These are phyloP conservation scores for Oriolus oriolus DNA, from an alignment of 2,113 vertebrate species.

Conservation along the genomic window DNA sequence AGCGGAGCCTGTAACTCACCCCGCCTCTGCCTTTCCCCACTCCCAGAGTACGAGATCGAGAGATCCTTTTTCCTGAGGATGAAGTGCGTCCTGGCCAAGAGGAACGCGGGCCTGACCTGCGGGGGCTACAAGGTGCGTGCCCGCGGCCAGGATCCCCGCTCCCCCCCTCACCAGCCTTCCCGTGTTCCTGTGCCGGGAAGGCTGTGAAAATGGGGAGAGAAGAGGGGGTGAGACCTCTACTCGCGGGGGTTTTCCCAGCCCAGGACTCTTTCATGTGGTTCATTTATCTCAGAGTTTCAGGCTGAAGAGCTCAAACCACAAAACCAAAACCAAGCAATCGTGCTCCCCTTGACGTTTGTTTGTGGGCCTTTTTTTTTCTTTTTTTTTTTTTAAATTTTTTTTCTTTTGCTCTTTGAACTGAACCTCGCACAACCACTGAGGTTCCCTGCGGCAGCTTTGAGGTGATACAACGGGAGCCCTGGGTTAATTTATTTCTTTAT, in stretches of 20 bases:
- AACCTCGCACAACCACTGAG: not conserved
- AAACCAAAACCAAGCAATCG: not conserved
- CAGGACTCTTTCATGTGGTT: not conserved
- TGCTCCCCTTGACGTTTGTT: not conserved
- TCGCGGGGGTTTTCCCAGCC: not conserved
- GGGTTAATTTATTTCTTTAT: not conserved
- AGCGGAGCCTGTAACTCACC: not conserved
- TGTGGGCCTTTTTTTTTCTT: too few species aligned
- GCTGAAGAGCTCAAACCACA: not conserved
- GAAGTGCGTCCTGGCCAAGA: conserved; percentile 96
- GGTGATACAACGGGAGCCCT: not conserved
- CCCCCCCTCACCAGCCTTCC: fast-evolving
- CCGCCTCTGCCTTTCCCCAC: not conserved
- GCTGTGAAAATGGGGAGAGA: not conserved
- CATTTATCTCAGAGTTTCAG: not conserved
- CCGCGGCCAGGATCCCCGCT: not conserved
- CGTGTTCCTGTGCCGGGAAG: not conserved
- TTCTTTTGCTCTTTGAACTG: not conserved
- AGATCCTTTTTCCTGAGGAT: conserved; percentile 96
- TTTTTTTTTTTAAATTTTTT: not conserved
- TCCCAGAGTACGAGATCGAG: conserved; percentile 93
- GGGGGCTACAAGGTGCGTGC: conserved; percentile 93
- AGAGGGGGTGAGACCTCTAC: not conserved
- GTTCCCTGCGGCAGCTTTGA: not conserved
- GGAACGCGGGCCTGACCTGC: conserved; percentile 94